Percentiles rank a stretch among this genome's conserved stretches.
Conservation (phyloP, 2,888 invertebrate genomes). For the Eurois occulta region DNA sequence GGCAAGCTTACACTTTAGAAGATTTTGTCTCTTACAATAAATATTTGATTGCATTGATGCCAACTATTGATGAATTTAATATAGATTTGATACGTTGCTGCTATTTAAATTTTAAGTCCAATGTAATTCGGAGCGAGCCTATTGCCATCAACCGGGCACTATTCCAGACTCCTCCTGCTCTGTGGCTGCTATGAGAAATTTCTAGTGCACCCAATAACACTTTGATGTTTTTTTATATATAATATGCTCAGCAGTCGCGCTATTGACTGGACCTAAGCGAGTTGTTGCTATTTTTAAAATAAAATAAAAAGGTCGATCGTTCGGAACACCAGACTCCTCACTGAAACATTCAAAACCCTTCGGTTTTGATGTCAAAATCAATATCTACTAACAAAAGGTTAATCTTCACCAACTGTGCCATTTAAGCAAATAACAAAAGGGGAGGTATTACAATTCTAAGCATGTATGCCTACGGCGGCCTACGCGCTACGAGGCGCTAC, state of each 20-base stretch:
- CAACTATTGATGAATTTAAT: too few relatives aligned
- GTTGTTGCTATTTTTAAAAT: background rate
- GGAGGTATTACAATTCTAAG: conserved; percentile 54
- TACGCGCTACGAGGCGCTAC: conserved; percentile 62
- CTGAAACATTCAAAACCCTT: background rate
- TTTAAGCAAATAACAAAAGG: conserved; percentile 34
- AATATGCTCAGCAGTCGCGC: too few relatives aligned
- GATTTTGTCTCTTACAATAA: background rate
- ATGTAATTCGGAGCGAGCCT: too few relatives aligned
- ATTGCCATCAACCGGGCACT: too few relatives aligned
- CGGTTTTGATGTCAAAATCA: conserved; percentile 13
- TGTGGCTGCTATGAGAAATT: too few relatives aligned
- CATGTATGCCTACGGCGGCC: conserved; percentile 43
- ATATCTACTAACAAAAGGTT: conserved; percentile 11
- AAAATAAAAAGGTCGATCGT: background rate
- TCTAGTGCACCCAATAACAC: too few relatives aligned
- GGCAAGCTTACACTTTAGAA: background rate
- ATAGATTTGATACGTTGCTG: too few relatives aligned
- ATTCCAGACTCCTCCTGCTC: too few relatives aligned
- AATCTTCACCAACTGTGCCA: background rate
- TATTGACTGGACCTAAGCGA: too few relatives aligned
- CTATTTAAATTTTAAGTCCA: too few relatives aligned
- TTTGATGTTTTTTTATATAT: too few relatives aligned
- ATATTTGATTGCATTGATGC: background rate
- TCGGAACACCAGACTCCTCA: background rate